These are phyloP conservation scores for Hylaeus anthracinus DNA, from an alignment of 1,140 invertebrate genomes.

Conservation along the genomic window DNA sequence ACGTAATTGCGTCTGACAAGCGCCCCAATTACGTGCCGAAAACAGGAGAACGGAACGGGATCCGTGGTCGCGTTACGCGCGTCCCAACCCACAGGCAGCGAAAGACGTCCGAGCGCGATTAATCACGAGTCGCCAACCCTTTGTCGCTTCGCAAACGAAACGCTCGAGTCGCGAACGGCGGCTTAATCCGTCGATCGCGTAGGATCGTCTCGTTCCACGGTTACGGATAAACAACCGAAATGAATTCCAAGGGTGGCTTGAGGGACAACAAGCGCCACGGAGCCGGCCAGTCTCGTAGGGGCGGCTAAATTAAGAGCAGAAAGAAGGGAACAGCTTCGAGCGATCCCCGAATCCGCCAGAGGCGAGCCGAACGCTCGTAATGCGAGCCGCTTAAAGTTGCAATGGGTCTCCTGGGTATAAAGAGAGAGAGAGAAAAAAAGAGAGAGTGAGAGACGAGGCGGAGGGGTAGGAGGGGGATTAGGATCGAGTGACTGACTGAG, in stretches of 20 bases:
- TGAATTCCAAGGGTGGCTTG: slow-evolving; percentile 46
- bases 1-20: background rate
- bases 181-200: slow-evolving; percentile 36
- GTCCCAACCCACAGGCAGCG: background rate
- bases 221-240: slow-evolving; percentile 56
- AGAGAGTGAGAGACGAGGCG: slow-evolving; percentile 14
- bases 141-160: background rate
- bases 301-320: slow-evolving; percentile 60
- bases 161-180: background rate
- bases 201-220: slow-evolving; percentile 4
- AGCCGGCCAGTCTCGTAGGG: background rate
- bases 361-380: slow-evolving; percentile 71
- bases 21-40: background rate
- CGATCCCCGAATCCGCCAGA: slow-evolving; percentile 59
- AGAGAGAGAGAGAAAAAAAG: slow-evolving; percentile 47
- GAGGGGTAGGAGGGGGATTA: slow-evolving; percentile 46
- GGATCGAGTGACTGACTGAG: slow-evolving; percentile 70
- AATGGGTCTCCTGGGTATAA: slow-evolving; percentile 71
- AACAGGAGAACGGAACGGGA: background rate
- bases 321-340: slow-evolving; percentile 56
- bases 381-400: slow-evolving; percentile 74
- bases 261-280: background rate
- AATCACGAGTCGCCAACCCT: slow-evolving; percentile 12
- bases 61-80: background rate
- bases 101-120: too few relatives aligned